phyloP scores from a whole-genome alignment of 2,113 vertebrate genomes.

The Sphyrna mokarran region DNA sequence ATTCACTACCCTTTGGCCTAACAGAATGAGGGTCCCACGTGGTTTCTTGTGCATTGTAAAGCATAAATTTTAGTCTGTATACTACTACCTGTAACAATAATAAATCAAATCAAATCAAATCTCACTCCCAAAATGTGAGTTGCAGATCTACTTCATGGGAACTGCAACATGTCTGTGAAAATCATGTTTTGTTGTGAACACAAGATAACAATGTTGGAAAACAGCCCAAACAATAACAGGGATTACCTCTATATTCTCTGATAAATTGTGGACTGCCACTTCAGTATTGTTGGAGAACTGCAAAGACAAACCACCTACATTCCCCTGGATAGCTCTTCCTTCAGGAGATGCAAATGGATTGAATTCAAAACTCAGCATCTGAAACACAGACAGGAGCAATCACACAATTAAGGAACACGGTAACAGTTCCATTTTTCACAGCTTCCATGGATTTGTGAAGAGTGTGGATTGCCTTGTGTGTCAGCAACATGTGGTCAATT shows the following conservation, averaged over 20 bases:
- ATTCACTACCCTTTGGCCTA: background rate
- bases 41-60: background rate
- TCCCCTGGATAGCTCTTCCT: conserved; percentile 50
- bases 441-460: background rate
- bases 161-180: background rate
- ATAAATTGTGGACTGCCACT: conserved; percentile 49
- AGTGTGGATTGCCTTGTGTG: background rate
- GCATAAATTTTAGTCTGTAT: background rate
- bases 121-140: background rate
- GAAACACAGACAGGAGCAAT: conserved; percentile 13
- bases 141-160: background rate
- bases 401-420: background rate
- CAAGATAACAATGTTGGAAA: background rate
- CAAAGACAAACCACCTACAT: conserved; percentile 52
- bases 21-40: background rate
- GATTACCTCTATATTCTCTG: conserved; percentile 57
- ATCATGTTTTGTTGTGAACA: background rate
- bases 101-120: no score
- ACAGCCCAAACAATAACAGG: background rate
- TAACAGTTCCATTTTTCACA: background rate
- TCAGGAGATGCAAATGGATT: conserved; percentile 51
- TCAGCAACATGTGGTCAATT: background rate
- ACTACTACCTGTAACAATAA: no score
- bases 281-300: background rate
- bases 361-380: conserved; percentile 52